phyloP scores from a whole-genome alignment of 2,888 invertebrate species.

The Podabrus alpinus region DNA sequence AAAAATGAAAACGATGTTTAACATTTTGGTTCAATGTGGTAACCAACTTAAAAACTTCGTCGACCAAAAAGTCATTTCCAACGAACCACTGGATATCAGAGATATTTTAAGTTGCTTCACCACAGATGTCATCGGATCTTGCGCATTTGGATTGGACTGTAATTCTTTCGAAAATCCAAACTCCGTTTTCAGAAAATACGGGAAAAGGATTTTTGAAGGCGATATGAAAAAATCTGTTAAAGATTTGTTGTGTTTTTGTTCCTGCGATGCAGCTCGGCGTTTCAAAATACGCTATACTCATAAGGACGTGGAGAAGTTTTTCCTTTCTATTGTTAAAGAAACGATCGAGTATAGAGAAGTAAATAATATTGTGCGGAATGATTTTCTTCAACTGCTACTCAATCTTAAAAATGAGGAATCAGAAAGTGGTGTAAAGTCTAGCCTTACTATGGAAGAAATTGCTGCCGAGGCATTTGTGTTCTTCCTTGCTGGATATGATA shows the following conservation, averaged over 20 bases:
- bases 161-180: conserved; percentile 60
- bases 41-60: conserved; percentile 58
- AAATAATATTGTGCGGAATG: conserved; percentile 56
- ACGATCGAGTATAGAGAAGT: conserved; percentile 55
- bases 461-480: conserved; percentile 43
- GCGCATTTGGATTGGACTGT: conserved; percentile 64
- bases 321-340: conserved; percentile 52
- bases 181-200: conserved; percentile 54
- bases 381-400: conserved; percentile 60
- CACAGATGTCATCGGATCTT: conserved; percentile 63
- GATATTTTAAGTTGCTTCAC: conserved; percentile 61
- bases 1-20: conserved; percentile 69
- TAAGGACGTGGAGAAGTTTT: conserved; percentile 50
- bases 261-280: conserved; percentile 33
- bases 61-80: conserved; percentile 45
- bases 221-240: conserved; percentile 14
- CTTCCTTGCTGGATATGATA: conserved; percentile 51
- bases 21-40: conserved; percentile 61
- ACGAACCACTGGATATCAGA: conserved; percentile 44
- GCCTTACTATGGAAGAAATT: conserved; percentile 20
- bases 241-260: conserved; percentile 12
- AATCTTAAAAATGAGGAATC: conserved; percentile 48
- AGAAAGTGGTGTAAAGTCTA: not conserved
- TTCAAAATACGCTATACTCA: conserved; percentile 36
- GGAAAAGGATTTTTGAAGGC: conserved; percentile 28